Conservation (phyloP, 2,113 vertebrate genomes). For the Anseranas semipalmata region DNA sequence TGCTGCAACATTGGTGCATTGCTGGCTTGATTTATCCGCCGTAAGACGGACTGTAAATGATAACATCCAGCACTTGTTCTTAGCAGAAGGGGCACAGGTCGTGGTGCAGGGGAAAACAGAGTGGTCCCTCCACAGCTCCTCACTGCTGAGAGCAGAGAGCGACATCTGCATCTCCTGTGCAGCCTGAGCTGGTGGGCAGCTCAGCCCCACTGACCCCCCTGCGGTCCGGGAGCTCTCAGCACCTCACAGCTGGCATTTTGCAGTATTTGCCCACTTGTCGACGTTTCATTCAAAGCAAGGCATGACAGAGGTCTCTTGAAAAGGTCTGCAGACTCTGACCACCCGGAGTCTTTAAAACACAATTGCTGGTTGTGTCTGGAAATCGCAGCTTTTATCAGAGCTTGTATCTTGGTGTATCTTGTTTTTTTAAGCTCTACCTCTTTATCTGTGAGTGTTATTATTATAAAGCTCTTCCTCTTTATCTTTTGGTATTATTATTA, state of each 20-base stretch:
- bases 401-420: fast-evolving
- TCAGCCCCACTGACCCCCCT: fast-evolving
- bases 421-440: background rate
- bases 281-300: background rate
- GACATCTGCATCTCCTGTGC: background rate
- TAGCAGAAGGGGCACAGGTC: background rate
- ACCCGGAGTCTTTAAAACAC: background rate
- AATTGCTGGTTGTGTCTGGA: background rate
- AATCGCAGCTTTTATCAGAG: background rate
- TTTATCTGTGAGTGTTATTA: background rate
- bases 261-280: background rate
- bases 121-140: background rate
- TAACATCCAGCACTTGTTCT: background rate
- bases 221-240: fast-evolving
- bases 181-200: background rate
- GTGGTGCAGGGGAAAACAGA: background rate
- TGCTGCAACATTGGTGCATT: background rate
- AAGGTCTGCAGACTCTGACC: background rate
- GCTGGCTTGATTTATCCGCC: background rate
- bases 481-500: background rate
- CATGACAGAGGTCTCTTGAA: background rate
- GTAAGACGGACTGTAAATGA: background rate
- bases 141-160: background rate
- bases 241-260: background rate
- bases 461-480: background rate